phyloP scores from a whole-genome alignment of 2,797 vertebrate genomes.

The Alosa sapidissima region DNA sequence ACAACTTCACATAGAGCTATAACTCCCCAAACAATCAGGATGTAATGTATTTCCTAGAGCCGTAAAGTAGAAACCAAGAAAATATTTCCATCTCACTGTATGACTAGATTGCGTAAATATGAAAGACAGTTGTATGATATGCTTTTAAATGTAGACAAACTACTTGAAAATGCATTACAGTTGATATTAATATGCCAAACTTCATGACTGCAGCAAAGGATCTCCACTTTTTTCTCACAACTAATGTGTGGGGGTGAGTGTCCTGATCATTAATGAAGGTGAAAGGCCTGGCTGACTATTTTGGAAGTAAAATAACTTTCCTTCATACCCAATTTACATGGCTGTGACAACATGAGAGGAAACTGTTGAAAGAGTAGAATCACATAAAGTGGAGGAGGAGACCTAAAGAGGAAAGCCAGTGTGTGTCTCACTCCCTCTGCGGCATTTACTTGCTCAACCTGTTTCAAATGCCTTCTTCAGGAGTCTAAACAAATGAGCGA shows the following conservation, averaged over 20 bases:
- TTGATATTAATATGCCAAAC: background rate
- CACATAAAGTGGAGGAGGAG: conserved; percentile 29
- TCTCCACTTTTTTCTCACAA: background rate
- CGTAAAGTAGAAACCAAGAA: too few relatives aligned
- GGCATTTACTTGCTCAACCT: conserved; percentile 42
- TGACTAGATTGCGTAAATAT: too few relatives aligned
- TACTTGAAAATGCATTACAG: too few relatives aligned
- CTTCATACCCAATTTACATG: conserved; percentile 39
- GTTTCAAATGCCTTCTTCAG: conserved; percentile 39
- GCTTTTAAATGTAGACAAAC: too few relatives aligned
- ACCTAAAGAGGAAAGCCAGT: conserved; percentile 21
- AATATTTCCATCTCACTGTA: background rate
- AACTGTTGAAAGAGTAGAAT: conserved; percentile 31
- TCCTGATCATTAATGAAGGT: background rate
- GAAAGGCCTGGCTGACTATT: conserved; percentile 25
- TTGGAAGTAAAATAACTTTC: conserved; percentile 55
- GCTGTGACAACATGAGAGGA: conserved; percentile 24
- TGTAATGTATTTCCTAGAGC: background rate
- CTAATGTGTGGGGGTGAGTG: background rate
- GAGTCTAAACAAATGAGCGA: conserved; percentile 47
- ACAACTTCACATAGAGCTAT: background rate
- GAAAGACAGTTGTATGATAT: too few relatives aligned
- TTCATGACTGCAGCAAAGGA: background rate
- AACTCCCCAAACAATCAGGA: background rate
- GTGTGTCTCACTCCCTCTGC: background rate